These are phyloP conservation scores for Apis mellifera DNA, from an alignment of 1,140 invertebrate species.

Conservation along the genomic window Amel_HAv3.1 CM009932.2:10819001-10819500, in stretches of 20 bases:
- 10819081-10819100: no score
- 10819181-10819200: no score
- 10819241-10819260: neutral
- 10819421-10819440: constrained; percentile 45
- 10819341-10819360: neutral
- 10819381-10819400: constrained; percentile 50
- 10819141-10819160: no score
- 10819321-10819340: constrained; percentile 9
- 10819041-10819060: neutral
- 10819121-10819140: no score
- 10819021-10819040: neutral
- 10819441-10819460: neutral
- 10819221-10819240: neutral
- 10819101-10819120: no score
- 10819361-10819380: constrained; percentile 52
- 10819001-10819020: neutral
- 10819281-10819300: neutral
- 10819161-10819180: no score
- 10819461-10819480: constrained; percentile 54
- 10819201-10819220: no score
- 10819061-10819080: no score
- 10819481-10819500: constrained; percentile 69
- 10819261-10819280: neutral
- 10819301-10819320: neutral
- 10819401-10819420: constrained; percentile 13